Percentiles rank a stretch among this genome's conserved stretches.
Conservation (phyloP, 1,140 invertebrate genomes). For the Triops cancriformis region DNA sequence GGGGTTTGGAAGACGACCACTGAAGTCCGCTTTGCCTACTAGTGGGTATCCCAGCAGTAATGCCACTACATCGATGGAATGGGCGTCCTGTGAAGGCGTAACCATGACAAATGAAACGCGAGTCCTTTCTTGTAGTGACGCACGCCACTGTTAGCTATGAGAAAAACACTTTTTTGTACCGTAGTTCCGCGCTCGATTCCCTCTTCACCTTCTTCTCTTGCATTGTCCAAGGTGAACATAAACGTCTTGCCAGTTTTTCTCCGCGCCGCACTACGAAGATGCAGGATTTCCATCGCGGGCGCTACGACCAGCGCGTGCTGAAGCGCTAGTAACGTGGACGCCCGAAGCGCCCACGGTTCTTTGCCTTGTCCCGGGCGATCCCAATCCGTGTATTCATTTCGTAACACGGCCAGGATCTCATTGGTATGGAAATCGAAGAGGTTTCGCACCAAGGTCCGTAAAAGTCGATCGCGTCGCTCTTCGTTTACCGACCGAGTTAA, state of each 20-base stretch:
- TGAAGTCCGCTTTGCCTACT: background rate
- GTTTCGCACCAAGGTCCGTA: slow-evolving; percentile 74
- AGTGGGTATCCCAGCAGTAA: background rate
- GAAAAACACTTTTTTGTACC: slow-evolving; percentile 15
- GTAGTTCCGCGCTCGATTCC: background rate
- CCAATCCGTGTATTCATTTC: slow-evolving; percentile 91
- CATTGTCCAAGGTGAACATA: slow-evolving; percentile 15
- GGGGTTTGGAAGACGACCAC: background rate
- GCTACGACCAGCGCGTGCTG: slow-evolving; percentile 48
- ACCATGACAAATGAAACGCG: slow-evolving; percentile 5
- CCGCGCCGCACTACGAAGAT: slow-evolving; percentile 40
- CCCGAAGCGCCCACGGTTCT: slow-evolving; percentile 6
- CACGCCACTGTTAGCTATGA: background rate
- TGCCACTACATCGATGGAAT: background rate
- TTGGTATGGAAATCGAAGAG: slow-evolving; percentile 78
- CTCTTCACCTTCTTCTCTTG: slow-evolving; percentile 2
- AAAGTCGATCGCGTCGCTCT: slow-evolving; percentile 27
- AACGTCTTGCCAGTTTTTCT: slow-evolving; percentile 14
- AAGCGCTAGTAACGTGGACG: slow-evolving; percentile 38
- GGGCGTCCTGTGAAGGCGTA: background rate
- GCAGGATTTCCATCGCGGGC: slow-evolving; percentile 47
- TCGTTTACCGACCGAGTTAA: slow-evolving; percentile 17
- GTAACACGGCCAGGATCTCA: slow-evolving; percentile 78
- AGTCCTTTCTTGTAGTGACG: background rate
- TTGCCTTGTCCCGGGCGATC: slow-evolving; percentile 19